Conservation (phyloP, 2,888 invertebrate species). For the Brenthis ino region DNA sequence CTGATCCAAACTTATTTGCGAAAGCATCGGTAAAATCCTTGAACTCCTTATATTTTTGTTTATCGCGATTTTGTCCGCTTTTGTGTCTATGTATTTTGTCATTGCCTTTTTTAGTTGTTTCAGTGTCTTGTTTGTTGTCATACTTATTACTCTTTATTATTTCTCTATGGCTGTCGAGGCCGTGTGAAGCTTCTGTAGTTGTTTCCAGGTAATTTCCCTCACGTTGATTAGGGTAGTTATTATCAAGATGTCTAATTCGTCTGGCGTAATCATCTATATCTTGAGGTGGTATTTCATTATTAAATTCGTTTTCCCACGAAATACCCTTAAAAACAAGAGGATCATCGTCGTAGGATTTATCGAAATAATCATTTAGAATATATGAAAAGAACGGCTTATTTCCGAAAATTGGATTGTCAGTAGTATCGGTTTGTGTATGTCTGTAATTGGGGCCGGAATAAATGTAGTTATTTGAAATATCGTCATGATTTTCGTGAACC, state of each 20-base stretch:
- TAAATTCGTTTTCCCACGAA: slow-evolving; percentile 60
- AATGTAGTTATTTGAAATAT: slow-evolving; percentile 45
- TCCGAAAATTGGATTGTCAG: slow-evolving; percentile 60
- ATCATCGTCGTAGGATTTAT: slow-evolving; percentile 59
- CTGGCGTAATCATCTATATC: slow-evolving; percentile 43
- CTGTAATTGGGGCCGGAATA: slow-evolving; percentile 38
- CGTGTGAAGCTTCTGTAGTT: not conserved
- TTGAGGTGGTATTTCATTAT: slow-evolving; percentile 43
- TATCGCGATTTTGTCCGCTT: slow-evolving; percentile 45
- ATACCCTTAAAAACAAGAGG: slow-evolving; percentile 59
- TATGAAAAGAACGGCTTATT: slow-evolving; percentile 66
- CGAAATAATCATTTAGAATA: slow-evolving; percentile 64
- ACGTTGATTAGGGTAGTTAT: slow-evolving; percentile 32
- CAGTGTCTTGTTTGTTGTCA: slow-evolving; percentile 46
- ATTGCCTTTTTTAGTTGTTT: slow-evolving; percentile 49
- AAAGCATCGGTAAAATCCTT: slow-evolving; percentile 66
- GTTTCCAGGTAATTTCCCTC: not conserved
- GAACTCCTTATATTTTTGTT: slow-evolving; percentile 52
- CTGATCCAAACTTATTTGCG: slow-evolving; percentile 64
- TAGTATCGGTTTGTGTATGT: slow-evolving; percentile 22
- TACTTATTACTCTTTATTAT: slow-evolving; percentile 46
- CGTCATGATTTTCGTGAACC: slow-evolving; percentile 60
- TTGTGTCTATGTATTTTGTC: slow-evolving; percentile 47
- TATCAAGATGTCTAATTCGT: slow-evolving; percentile 47
- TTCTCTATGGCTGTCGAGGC: slow-evolving; percentile 34